Conservation (phyloP, 2,888 invertebrate species). For the Tolmerus cingulatus region DNA sequence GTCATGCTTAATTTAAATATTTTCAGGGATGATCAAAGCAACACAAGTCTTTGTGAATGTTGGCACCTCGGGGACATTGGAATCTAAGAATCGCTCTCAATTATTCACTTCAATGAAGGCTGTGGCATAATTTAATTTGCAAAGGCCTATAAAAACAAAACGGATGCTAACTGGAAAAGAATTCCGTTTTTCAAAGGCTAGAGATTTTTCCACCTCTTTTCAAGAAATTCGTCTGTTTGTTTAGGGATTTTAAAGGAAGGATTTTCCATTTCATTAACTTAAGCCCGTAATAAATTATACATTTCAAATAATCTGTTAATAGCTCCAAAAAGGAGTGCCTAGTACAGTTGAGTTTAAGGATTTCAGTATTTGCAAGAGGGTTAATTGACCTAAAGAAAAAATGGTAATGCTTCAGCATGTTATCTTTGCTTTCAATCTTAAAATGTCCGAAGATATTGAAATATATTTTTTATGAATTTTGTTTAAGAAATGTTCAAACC, state of each 20-base stretch:
- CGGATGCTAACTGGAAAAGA: slow-evolving; percentile 8
- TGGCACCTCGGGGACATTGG: neutral
- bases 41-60: slow-evolving; percentile 7
- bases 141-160: slow-evolving; percentile 7
- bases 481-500: too few species aligned
- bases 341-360: neutral
- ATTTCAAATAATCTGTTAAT: slow-evolving; percentile 30
- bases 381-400: neutral
- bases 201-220: slow-evolving; percentile 23
- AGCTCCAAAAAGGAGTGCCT: neutral
- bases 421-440: neutral
- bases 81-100: slow-evolving; percentile 22
- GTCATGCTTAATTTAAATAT: slow-evolving; percentile 15
- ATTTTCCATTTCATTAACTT: slow-evolving; percentile 32
- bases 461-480: too few species aligned
- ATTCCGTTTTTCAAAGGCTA: slow-evolving; percentile 26
- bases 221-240: neutral
- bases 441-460: too few species aligned
- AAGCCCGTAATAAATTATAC: slow-evolving; percentile 25
- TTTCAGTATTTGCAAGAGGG: neutral
- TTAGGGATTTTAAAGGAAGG: slow-evolving; percentile 19
- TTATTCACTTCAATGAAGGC: slow-evolving; percentile 21
- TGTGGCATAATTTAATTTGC: slow-evolving; percentile 29
- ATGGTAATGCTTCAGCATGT: neutral
- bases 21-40: slow-evolving; percentile 20